Evolutionary conservation across 35 echinoderm and acorn worm species (phyloP), one percentile per base, ranked within the genome.

Genomic region (Hemicentrotus pulcherrimus): DNA sequence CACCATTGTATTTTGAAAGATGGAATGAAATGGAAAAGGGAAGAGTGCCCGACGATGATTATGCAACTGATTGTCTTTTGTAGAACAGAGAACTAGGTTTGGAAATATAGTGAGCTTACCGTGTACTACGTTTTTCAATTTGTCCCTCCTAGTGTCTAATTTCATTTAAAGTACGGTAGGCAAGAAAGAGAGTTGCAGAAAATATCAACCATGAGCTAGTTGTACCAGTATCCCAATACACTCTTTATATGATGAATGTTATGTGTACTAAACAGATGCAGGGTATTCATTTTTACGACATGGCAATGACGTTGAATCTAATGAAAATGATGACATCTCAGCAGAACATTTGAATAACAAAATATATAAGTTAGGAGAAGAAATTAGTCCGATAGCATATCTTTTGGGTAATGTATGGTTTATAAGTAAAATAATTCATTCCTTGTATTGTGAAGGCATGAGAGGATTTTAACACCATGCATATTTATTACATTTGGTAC

Each of bases 401-500:
- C 28, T 78, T 78, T 78, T 78, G 28, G 18, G 65, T 78, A n/a
- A 78, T 78, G 22, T 78, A 55, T 55, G 50, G 65, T 28, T 70
- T 78, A 78, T 7, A 8, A 78, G 22, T 78, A 78, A 78, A 5
- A 30, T 78, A 78, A 78, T 78, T 78, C 65, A 78, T 78, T 78
- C 65, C 65, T 78, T n/a, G 19, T 59, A 28, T 28, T 78, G 65
- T n/a, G 65, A 71, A 28, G 65, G 65, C 65, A 78, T 78, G 65
- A 78, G 65, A 78, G 65, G 4, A 28, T 22, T 5, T 78, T 78
- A 78, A 78, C 65, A 78, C 65, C 65, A n/a, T 78, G 65, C 65
- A 78, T 78, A 78, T 78, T 78, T 78, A 78, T 78, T 78, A 78
- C 22, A 78, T 78, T 78, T 78, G 65, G 65, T 78, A 78, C 65